These are phyloP conservation scores for Folsomia candida DNA, from an alignment of 2,888 invertebrate species.

Conservation along the genomic window DNA sequence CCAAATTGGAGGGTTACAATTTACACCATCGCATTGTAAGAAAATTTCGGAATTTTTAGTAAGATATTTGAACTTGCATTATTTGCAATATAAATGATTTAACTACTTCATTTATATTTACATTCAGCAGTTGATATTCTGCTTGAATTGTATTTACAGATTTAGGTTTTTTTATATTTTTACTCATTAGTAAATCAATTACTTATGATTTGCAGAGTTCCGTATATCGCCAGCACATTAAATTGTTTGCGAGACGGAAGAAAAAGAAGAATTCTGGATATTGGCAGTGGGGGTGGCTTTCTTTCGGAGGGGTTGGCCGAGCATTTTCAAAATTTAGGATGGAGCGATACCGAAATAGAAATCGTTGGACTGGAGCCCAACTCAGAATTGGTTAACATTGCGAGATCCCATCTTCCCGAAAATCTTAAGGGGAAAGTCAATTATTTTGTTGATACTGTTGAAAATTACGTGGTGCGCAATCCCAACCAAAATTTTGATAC, in stretches of 20 bases:
- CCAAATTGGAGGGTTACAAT: no score
- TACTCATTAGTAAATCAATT: no score
- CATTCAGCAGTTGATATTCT: background rate
- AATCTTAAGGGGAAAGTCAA: background rate
- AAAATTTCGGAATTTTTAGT: no score
- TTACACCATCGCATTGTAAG: no score
- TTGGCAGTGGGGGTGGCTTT: background rate
- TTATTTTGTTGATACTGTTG: slow-evolving; percentile 54
- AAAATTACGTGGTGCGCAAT: slow-evolving; percentile 59
- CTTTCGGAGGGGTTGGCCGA: background rate
- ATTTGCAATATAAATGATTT: no score
- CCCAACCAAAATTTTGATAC: slow-evolving; percentile 66
- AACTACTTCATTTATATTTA: no score
- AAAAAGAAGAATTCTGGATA: background rate
- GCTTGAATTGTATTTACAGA: background rate
- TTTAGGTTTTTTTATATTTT: no score
- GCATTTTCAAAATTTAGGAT: background rate
- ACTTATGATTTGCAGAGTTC: no score
- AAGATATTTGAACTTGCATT: no score
- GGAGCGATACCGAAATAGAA: background rate
- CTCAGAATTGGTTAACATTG: background rate
- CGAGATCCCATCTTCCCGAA: background rate
- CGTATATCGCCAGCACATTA: background rate
- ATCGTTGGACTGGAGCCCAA: background rate
- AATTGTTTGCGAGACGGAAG: background rate